These are phyloP conservation scores for Cyprinodon variegatus DNA, from an alignment of 2,113 vertebrate species.

Conservation along the genomic window DNA sequence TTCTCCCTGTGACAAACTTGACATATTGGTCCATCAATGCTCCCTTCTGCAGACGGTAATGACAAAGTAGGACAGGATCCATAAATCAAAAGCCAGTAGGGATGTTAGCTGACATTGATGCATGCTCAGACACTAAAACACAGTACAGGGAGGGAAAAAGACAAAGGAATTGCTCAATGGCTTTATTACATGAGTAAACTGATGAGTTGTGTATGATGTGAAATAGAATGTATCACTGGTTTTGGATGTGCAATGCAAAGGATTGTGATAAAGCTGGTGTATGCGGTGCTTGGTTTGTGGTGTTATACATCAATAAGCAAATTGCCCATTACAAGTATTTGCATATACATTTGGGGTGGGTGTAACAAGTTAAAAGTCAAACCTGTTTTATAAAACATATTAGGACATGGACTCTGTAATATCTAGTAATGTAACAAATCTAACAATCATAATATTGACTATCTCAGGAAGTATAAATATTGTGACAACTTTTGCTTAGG, in stretches of 20 bases:
- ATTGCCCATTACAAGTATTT: neutral
- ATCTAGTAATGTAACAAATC: no score
- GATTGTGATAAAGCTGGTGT: neutral
- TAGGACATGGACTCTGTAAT: neutral
- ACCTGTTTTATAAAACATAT: no score
- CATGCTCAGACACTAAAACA: slow-evolving; percentile 50
- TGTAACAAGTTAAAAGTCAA: neutral
- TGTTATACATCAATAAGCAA: neutral
- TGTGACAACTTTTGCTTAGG: no score
- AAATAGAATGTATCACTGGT: slow-evolving; percentile 26
- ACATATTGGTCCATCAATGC: slow-evolving; percentile 67
- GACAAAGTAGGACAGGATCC: slow-evolving; percentile 61
- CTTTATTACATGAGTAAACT: slow-evolving; percentile 39
- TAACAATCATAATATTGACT: no score
- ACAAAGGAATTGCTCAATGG: slow-evolving; percentile 47
- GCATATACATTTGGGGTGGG: no score
- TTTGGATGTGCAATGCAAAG: neutral
- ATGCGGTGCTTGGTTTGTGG: neutral
- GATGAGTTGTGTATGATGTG: slow-evolving; percentile 20
- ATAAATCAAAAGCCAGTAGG: slow-evolving; percentile 68
- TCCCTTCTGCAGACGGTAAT: slow-evolving; percentile 63
- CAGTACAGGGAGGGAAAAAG: slow-evolving; percentile 48
- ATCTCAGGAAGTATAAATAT: no score
- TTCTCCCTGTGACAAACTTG: slow-evolving; percentile 50
- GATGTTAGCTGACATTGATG: slow-evolving; percentile 61